Conservation (phyloP, 2,797 vertebrate genomes). For the Sebastes taczanowskii region DNA sequence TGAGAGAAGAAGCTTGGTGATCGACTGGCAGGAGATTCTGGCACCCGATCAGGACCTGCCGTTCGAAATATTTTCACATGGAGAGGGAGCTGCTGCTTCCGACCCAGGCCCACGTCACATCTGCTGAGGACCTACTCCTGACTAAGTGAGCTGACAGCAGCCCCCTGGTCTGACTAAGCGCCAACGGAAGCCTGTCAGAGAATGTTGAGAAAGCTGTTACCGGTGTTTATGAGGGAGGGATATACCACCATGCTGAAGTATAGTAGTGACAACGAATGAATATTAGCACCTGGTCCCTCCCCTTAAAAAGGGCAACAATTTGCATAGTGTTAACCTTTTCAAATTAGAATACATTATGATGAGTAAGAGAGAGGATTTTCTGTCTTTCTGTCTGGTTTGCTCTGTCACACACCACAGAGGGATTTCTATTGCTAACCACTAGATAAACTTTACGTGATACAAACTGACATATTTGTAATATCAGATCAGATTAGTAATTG, state of each 20-base stretch:
- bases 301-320: neutral
- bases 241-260: neutral
- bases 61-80: conserved; percentile 63
- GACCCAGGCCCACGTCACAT: conserved; percentile 76
- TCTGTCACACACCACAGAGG: neutral
- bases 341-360: neutral
- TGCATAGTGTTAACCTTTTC: neutral
- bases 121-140: conserved; percentile 71
- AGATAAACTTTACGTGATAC: neutral
- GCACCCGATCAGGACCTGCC: conserved; percentile 62
- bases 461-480: neutral
- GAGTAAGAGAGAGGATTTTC: neutral
- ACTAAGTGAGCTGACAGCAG: conserved; percentile 59
- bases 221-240: conserved; percentile 14
- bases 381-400: neutral
- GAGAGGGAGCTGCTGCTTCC: conserved; percentile 66
- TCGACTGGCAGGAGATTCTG: conserved; percentile 66
- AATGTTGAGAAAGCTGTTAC: conserved; percentile 10
- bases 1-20: conserved; percentile 57
- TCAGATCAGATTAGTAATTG: neutral
- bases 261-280: neutral
- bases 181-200: conserved; percentile 25
- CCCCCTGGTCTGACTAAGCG: conserved; percentile 51
- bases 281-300: neutral
- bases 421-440: neutral